Base-by-base conservation (phyloP, 37 sponge, comb jelly and placozoan species). In the Cliona cf. orientalis region DNA sequence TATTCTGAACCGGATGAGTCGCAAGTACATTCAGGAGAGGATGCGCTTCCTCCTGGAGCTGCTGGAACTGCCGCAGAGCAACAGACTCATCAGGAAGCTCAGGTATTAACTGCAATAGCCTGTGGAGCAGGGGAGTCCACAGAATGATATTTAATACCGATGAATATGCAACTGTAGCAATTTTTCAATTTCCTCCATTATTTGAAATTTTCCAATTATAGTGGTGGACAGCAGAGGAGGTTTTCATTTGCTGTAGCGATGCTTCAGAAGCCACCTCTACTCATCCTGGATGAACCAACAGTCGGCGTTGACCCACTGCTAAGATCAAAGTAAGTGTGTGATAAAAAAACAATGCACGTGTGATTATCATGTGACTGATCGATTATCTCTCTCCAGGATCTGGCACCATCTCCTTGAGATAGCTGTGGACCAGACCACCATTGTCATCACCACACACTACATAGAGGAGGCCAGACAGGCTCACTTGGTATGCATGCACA, bases 381-480 rank as follows among this genome's bases (percentile, higher is more conserved):
- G 19, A 29, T 53, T 41, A 14, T 66, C 26, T 72, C 9, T 17
- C 12, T 53, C 19, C 46, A 92, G 93, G 80, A 87, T 94, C 9
- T 94, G 95, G 95, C 72, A 90, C 36, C 88, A 94, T 64, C 58
- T 94, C 26, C 43, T 83, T 31, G 80, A 94, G 23, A 78, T 90
- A 66, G 74, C 61, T 0, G 36, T 68, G 17, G 25, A 66, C 1
- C 68, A 61, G 39, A 91, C 91, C 21, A 91, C 91, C 32, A 75
- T 95, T 21, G 53, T 95, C 49, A 85, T 95, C 44, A 95, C 95
- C 23, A 95, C 95, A 38, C 95, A 95, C 65, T 95, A 95, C 79
- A 95, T 95, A 74, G 95, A 95, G 45, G 95, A 95, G 41, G 95
- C 95, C 25, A 32, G 86, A 33, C 91, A 91, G 64, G 95, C 95